phyloP scores from a whole-genome alignment of 2,888 invertebrate species.

The Emmelina monodactyla region DNA sequence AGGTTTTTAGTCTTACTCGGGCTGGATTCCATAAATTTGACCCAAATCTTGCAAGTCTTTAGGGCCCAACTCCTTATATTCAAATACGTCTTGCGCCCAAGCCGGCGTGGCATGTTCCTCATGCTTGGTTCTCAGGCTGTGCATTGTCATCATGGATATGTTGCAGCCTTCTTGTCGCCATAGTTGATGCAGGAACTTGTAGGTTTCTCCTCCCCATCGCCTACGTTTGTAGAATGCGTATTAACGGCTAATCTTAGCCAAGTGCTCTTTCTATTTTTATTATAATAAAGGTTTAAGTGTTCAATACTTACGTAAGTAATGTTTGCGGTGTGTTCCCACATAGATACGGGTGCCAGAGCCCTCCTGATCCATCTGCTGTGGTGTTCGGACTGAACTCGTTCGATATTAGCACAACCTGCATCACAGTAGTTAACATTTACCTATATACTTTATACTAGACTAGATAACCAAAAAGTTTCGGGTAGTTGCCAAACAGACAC shows the following conservation, averaged over 20 bases:
- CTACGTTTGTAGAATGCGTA: slow-evolving; percentile 44
- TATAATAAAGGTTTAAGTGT: too few species aligned
- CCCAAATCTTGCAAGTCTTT: slow-evolving; percentile 30
- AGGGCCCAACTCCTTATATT: slow-evolving; percentile 26
- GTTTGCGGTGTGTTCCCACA: slow-evolving; percentile 61
- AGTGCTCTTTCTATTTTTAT: too few species aligned
- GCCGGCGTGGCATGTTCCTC: slow-evolving; percentile 11
- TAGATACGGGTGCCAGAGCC: slow-evolving; percentile 76
- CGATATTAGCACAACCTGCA: slow-evolving; percentile 70
- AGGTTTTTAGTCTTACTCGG: too few species aligned
- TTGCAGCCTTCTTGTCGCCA: slow-evolving; percentile 64
- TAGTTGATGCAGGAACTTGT: slow-evolving; percentile 61
- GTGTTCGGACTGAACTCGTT: slow-evolving; percentile 75
- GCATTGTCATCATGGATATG: slow-evolving; percentile 34
- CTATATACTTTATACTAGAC: too few species aligned
- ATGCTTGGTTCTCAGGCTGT: slow-evolving; percentile 18
- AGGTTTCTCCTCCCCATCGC: slow-evolving; percentile 71
- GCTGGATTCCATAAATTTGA: too few species aligned
- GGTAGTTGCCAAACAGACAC: too few species aligned
- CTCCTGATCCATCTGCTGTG: slow-evolving; percentile 81
- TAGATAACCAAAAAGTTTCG: too few species aligned
- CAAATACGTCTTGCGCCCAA: slow-evolving; percentile 35
- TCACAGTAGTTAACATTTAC: too few species aligned
- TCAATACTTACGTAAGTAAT: slow-evolving; percentile 54
- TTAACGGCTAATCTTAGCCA: too few species aligned